Percentiles rank a stretch among this genome's conserved stretches.
Evolutionary conservation across 2,888 invertebrate species (phyloP).

Genomic region (Drosophila putrida): DNA sequence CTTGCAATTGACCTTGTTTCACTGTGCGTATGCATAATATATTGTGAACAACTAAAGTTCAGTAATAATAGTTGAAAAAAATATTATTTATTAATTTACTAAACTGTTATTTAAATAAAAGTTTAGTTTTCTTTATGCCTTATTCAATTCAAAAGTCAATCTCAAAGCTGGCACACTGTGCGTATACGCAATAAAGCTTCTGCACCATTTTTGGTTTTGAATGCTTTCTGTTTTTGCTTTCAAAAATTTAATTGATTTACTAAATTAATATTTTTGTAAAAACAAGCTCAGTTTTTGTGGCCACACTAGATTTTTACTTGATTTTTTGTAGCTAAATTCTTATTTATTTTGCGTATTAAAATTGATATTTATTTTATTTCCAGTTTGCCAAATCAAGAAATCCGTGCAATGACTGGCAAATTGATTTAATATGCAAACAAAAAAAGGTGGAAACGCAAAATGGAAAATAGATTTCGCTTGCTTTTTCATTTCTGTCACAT

Average conservation of each 20-base stretch:
- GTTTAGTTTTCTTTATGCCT: background rate
- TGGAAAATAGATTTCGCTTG: background rate
- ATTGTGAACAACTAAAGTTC: background rate
- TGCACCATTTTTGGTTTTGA: background rate
- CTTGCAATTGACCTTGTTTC: background rate
- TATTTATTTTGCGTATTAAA: background rate
- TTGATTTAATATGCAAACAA: constrained; percentile 11
- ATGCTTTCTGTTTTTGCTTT: background rate
- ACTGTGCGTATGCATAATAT: background rate
- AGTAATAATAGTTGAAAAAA: background rate
- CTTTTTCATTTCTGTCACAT: constrained; percentile 11
- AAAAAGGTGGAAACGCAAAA: constrained; percentile 10
- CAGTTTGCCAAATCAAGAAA: background rate
- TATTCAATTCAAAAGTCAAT: background rate
- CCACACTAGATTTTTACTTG: constrained; percentile 4
- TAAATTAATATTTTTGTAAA: no score
- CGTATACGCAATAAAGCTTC: background rate
- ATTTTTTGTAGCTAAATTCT: constrained; percentile 2
- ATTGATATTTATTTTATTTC: constrained; percentile 1
- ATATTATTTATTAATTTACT: background rate
- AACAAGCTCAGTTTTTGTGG: background rate
- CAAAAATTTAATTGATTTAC: no score
- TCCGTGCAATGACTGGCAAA: constrained; percentile 6
- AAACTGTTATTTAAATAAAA: background rate
- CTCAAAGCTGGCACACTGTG: background rate